Percentiles rank a stretch among this genome's conserved stretches.
phyloP scores from a whole-genome alignment of 53 echinoderm and acorn worm species.

The Actinopyga echinites region DNA sequence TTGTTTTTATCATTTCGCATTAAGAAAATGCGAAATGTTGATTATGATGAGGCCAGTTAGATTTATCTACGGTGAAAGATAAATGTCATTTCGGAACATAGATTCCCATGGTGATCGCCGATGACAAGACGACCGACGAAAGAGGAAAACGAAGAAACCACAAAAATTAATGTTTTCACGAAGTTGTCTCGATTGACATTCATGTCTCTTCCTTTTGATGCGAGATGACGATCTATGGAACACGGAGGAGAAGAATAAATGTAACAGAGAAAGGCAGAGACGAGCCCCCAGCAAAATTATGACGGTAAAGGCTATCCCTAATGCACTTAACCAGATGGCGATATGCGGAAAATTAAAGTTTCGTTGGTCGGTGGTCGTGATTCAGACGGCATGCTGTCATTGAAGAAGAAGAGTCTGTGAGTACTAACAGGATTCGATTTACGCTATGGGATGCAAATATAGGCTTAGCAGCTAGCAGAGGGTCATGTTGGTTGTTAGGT shows the following conservation, averaged over 20 bases:
- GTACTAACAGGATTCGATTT: too few relatives aligned
- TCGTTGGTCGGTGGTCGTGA: neutral
- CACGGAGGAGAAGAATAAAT: neutral
- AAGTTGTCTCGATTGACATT: slow-evolving; percentile 30
- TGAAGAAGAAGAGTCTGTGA: too few relatives aligned
- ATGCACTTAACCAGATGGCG: slow-evolving; percentile 14
- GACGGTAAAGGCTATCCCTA: neutral
- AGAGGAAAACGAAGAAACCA: neutral
- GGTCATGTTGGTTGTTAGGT: too few relatives aligned
- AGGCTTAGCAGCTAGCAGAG: too few relatives aligned
- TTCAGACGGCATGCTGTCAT: too few relatives aligned
- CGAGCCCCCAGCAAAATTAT: slow-evolving; percentile 4
- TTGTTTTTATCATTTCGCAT: slow-evolving; percentile 17
- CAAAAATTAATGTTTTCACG: slow-evolving; percentile 29
- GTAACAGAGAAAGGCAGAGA: slow-evolving; percentile 11
- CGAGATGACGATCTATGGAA: slow-evolving; percentile 8
- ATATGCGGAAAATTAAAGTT: slow-evolving; percentile 15
- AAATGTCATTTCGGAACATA: slow-evolving; percentile 14
- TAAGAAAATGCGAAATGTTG: slow-evolving; percentile 6
- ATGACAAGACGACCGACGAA: neutral
- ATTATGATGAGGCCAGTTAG: slow-evolving; percentile 38
- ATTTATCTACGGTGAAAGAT: slow-evolving; percentile 21
- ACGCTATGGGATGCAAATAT: too few relatives aligned
- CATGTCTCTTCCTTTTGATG: slow-evolving; percentile 18
- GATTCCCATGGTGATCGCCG: slow-evolving; percentile 10